These are phyloP conservation scores for Tuberolachnus salignus DNA, from an alignment of 2,888 invertebrate species.

Conservation along the genomic window DNA sequence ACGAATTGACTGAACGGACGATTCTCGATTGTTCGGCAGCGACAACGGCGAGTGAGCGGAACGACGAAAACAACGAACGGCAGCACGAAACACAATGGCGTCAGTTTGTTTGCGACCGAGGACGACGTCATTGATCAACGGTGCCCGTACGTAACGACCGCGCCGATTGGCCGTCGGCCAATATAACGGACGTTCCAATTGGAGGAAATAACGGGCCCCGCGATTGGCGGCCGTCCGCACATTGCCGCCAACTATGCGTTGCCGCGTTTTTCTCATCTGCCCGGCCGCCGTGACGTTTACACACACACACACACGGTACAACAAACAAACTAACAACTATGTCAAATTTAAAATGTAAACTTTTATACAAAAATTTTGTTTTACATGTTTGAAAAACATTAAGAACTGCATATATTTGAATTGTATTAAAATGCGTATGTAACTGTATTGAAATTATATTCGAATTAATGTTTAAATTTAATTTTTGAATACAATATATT, in stretches of 20 bases:
- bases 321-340: too few species aligned
- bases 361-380: too few species aligned
- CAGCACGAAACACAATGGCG: constrained; percentile 23
- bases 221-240: neutral
- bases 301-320: too few species aligned
- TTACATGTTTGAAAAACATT: too few species aligned
- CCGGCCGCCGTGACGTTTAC: too few species aligned
- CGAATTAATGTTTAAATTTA: too few species aligned
- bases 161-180: neutral
- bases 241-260: constrained; percentile 27
- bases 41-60: neutral
- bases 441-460: too few species aligned
- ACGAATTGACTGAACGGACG: neutral
- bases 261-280: neutral
- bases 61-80: constrained; percentile 6
- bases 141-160: neutral
- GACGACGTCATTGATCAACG: constrained; percentile 36
- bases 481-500: too few species aligned
- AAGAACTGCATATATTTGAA: too few species aligned
- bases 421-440: too few species aligned
- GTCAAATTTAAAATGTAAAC: too few species aligned
- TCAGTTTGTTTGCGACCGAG: constrained; percentile 9
- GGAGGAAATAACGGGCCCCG: constrained; percentile 17
- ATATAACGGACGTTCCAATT: constrained; percentile 6
- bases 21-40: neutral